Base-by-base conservation (phyloP, 2,113 vertebrate species). In the Prolemur simus region DNA sequence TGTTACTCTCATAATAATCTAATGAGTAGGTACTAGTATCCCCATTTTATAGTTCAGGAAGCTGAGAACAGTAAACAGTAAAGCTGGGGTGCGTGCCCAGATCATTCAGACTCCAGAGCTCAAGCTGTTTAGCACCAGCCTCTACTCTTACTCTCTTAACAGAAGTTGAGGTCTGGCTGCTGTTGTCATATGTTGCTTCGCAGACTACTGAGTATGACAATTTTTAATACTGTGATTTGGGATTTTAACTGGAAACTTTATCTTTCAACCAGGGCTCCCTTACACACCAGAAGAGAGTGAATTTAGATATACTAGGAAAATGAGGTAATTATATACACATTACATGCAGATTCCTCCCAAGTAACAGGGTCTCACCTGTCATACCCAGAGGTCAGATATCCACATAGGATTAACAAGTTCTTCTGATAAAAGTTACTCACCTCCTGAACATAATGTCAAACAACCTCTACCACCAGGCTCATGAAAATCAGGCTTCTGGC, bases 161-260 rank as follows among this genome's bases (percentile, higher is more conserved):
- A 68, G 34, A 82, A 68, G 17, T 64, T 71, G 15, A 66, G 5
- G 18, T 74, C 39, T 73, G 42, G 71, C 25, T 84, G 47, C 12
- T 68, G 32, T 76, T 27, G 77, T 11, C 5, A 37, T 58, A 47
- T 37, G 3, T 71, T 64, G 6, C 47, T 34, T 78, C 90, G 47
- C 42, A 93, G 64, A 93, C 13, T 63, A 8, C 49, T 64, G 1
- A 54, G 20, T 52, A 13, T 81, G 18, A 60, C 77, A 45, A 66
- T 56, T 58, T 71, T 68, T 13, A 78, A 56, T 45, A 89, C 25
- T 45, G 0, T 29, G 29, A 20, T 47, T 89, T 88, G 39, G 10
- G 5, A 71, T 73, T 95, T 84, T 83, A 66, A 88, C 39, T 76
- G 49, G 14, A 88, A 89, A 92, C 68, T 63, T 66, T 32, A 54